A percentile compares a stretch with the other conserved stretches of the same genome.
These are phyloP conservation scores for Maccullochella peelii DNA, from an alignment of 2,113 vertebrate species.

Conservation along the genomic window DNA sequence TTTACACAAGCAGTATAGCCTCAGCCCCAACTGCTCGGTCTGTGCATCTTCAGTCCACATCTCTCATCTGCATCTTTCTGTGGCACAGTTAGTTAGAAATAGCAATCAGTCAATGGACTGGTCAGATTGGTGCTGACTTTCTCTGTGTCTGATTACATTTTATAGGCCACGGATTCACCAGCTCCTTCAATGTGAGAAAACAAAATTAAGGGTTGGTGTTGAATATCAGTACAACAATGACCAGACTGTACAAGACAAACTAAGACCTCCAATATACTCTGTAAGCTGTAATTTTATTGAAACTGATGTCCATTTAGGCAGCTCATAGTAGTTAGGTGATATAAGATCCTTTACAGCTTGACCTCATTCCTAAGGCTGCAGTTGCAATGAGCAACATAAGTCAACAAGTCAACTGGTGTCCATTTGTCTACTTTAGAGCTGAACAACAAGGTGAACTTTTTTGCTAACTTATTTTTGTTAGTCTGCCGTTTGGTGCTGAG, in stretches of 20 bases:
- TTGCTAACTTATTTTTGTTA: background rate
- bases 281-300: background rate
- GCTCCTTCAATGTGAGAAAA: background rate
- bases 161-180: constrained; percentile 8
- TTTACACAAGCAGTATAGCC: constrained; percentile 27
- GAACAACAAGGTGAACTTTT: background rate
- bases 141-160: background rate
- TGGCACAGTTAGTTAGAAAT: constrained; percentile 40
- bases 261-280: background rate
- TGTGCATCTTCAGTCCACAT: background rate
- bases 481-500: background rate
- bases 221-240: background rate
- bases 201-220: background rate
- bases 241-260: background rate
- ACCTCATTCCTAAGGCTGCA: background rate
- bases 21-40: constrained; percentile 8
- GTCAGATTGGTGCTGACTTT: constrained; percentile 20
- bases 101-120: constrained; percentile 30
- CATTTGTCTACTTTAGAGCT: background rate
- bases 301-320: background rate
- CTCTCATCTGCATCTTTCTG: constrained; percentile 13
- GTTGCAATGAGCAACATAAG: background rate
- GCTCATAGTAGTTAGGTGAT: background rate
- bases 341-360: background rate
- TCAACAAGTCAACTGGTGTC: background rate